Evolutionary conservation across 2,113 vertebrate genomes (phyloP), one percentile per base, ranked within the genome.

Genomic region (Psilopsiagon aymara): DNA sequence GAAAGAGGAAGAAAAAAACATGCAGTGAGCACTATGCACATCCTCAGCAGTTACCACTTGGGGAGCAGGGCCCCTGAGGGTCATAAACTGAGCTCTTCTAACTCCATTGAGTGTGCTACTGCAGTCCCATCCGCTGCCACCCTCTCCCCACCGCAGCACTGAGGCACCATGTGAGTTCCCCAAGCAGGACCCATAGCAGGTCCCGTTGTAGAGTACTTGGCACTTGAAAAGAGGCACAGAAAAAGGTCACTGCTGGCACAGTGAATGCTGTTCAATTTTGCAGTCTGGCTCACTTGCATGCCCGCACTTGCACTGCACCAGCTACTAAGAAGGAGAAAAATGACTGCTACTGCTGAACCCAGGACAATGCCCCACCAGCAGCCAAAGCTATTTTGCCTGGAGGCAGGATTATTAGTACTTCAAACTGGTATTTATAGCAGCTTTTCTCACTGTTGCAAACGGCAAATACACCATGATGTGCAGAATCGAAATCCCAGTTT

Each of bases 121-220:
- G 63, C 43, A 15, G 6, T 4, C 27, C 27, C 39, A 0, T 13
- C 81, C 41, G 59, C 69, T 55, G 31, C 51, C 37, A 19, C 8
- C 41, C 44, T 17, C 24, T 91, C 51, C 55, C 62, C 0, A 1
- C 9, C 5, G 25, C 82, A 64, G 6, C 31, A 17, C 17, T 3
- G 39, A 49, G 67, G 63, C 53, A 17, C 2, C 1, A 19, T 31
- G 43, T 37, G 60, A 59, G 43, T 5, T 70, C 46, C 46, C 76
- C 51, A 21, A 13, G n/a, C 37, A 14, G 73, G 46, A 86, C 88
- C 80, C 55, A 13, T 19, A 2, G 12, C 33, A 33, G 25, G 29
- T 12, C 57, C 68, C 8, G 4, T 6, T 1, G 2, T 31, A 49
- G 39, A 60, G 17, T 5, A 37, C n/a, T 10, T 0, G 1, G 41